Base-by-base conservation (phyloP, 92 coral and sea anemone genomes). In the Umimayanthus kanabou region DNA sequence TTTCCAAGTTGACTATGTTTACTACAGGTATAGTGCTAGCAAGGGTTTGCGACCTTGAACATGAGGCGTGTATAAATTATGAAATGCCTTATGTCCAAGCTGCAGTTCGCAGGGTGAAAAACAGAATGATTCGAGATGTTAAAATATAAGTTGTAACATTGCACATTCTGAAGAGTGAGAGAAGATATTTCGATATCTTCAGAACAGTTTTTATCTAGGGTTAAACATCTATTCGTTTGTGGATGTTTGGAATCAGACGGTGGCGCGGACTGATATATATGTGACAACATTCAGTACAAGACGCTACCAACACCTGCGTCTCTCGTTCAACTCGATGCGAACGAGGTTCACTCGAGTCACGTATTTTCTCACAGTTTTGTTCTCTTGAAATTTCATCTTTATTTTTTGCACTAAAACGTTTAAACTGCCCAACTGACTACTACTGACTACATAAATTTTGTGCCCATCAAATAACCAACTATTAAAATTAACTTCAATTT, bases 211-310 rank as follows among this genome's bases (percentile, higher is more conserved):
- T 75, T 75, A 75, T 75, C 25, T 39, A 39, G 42, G n/a, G 47
- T 43, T 75, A 39, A 75, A 37, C 13, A 39, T 75, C 29, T 66
- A 81, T 39, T 40, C 30, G 85, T 15, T 43, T 70, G 22, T 39
- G 77, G 43, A 71, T 73, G 20, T 26, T 6, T 49, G 47, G 40
- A 67, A 43, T 43, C 40, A 6, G 65, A 42, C 55, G 42, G 42
- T 20, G 33, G 7, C 77, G 22, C 37, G 50, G 50, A 47, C 25
- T 25, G 71, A 70, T 45, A 45, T 70, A 83, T 70, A 26, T 11
- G 69, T 79, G 82, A 69, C 87, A 83, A 83, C 87, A 83, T 83
- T 83, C 77, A 7, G 23, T n/a, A 22, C 66, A 26, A 69, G n/a
- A 71, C 65, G 77, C 87, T 15, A 13, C 66, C 37, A 30, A 29